A percentile compares a stretch with the other conserved stretches of the same genome.
phyloP scores from a whole-genome alignment of 1,140 invertebrate species.

The Drosophila oshimai region DNA sequence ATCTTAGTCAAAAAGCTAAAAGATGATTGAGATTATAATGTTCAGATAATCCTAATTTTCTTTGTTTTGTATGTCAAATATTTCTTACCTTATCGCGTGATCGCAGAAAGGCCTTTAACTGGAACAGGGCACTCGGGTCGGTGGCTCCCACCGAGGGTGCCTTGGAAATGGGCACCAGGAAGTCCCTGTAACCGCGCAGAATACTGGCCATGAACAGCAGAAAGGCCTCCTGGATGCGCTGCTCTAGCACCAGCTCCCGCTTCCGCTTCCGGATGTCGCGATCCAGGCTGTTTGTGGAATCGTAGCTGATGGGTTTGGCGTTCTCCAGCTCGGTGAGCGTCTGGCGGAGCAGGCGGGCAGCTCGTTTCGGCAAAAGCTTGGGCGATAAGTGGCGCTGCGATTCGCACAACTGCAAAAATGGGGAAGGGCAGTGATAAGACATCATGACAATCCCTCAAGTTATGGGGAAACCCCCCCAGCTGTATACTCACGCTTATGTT shows the following conservation, averaged over 20 bases:
- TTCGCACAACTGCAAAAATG: constrained; percentile 89
- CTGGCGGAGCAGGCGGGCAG: constrained; percentile 90
- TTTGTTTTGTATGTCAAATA: no score
- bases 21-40: no score
- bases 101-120: constrained; percentile 91
- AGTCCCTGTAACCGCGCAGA: constrained; percentile 95
- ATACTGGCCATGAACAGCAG: constrained; percentile 97
- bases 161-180: constrained; percentile 96
- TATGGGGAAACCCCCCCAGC: no score
- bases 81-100: constrained; percentile 84
- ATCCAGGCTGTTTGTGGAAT: constrained; percentile 85
- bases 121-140: constrained; percentile 97
- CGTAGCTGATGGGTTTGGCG: constrained; percentile 82
- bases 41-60: no score
- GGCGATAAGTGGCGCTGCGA: constrained; percentile 91
- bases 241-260: constrained; percentile 90
- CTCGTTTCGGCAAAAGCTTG: constrained; percentile 95
- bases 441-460: no score
- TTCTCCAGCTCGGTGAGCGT: constrained; percentile 87
- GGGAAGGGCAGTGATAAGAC: no score
- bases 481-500: constrained; percentile 92
- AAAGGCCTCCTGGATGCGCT: constrained; percentile 98
- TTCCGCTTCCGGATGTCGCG: constrained; percentile 85
- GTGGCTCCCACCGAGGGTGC: constrained; percentile 96
- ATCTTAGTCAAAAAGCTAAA: no score